Percentiles rank a stretch among this genome's conserved stretches.
Evolutionary conservation across 2,113 vertebrate species (phyloP).

Genomic region (Zosterops japonicus): DNA sequence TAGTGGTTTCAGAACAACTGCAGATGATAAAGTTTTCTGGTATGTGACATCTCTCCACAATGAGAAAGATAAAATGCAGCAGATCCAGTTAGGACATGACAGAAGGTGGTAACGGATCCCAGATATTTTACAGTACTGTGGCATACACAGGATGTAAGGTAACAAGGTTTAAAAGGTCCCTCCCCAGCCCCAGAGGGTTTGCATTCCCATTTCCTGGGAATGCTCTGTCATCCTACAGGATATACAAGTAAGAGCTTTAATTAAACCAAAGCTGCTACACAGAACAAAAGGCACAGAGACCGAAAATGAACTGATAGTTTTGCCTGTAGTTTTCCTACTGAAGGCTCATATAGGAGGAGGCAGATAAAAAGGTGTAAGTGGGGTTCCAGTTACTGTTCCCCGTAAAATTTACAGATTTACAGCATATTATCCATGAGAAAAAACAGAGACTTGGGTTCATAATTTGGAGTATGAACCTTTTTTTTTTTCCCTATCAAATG

Average conservation of each 20-base stretch:
- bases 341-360: background rate
- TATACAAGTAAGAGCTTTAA: background rate
- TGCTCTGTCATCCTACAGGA: background rate
- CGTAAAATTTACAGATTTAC: background rate
- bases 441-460: background rate
- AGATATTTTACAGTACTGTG: background rate
- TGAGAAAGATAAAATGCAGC: background rate
- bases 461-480: background rate
- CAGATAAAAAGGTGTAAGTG: background rate
- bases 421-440: background rate
- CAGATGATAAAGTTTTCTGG: background rate
- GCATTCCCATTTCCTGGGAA: background rate
- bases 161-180: background rate
- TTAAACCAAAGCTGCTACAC: background rate
- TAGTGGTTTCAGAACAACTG: background rate
- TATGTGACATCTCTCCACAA: background rate
- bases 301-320: background rate
- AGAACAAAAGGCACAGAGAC: background rate
- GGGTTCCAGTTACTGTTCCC: background rate
- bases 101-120: background rate
- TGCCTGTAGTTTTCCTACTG: background rate
- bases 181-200: background rate
- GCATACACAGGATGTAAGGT: background rate
- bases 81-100: background rate
- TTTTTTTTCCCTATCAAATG: background rate